phyloP scores from a whole-genome alignment of 2,888 invertebrate species.

The Yponomeuta plumbellus region DNA sequence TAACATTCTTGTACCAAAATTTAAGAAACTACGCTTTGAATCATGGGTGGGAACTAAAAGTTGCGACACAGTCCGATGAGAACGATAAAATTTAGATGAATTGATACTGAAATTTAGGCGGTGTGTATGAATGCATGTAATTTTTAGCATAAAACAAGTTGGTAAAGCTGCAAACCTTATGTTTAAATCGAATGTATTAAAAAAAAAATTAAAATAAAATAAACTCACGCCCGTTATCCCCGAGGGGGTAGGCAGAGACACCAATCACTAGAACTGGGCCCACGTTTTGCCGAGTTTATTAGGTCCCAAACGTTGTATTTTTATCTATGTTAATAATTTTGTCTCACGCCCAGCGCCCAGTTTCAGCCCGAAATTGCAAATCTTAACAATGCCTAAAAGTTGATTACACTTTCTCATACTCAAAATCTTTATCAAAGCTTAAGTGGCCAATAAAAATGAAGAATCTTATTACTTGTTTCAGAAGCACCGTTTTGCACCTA shows the following conservation, averaged over 20 bases:
- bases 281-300: too few species aligned
- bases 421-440: neutral
- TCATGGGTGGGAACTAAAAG: too few species aligned
- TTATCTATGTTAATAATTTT: slow-evolving; percentile 54
- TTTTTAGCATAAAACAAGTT: neutral
- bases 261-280: too few species aligned
- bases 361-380: slow-evolving; percentile 18
- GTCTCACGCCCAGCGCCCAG: slow-evolving; percentile 51
- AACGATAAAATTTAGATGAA: too few species aligned
- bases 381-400: neutral
- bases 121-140: neutral
- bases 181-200: too few species aligned
- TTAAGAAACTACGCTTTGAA: neutral
- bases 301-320: too few species aligned
- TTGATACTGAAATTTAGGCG: neutral
- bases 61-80: too few species aligned
- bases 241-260: too few species aligned
- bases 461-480: neutral
- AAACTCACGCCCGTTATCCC: too few species aligned
- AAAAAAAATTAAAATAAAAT: too few species aligned
- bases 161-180: neutral
- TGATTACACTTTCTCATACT: neutral
- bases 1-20: neutral
- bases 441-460: neutral
- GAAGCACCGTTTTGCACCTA: neutral